phyloP scores from a whole-genome alignment of 2,113 vertebrate species.

The Gadus chalcogrammus region DNA sequence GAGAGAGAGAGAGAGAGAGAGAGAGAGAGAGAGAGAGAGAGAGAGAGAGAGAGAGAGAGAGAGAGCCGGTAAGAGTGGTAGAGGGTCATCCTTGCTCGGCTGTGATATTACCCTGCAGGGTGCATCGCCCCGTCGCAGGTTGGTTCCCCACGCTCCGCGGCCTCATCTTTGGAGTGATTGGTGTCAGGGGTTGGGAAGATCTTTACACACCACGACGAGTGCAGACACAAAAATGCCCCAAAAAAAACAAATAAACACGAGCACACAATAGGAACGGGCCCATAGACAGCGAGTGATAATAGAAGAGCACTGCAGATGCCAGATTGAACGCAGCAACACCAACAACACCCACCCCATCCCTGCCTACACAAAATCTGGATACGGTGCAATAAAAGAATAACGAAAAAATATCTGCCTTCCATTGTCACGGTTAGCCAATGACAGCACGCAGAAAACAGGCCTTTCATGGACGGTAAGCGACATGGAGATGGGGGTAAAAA shows the following conservation, averaged over 20 bases:
- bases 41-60: too few relatives aligned
- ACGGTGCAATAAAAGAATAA: not conserved
- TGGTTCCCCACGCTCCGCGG: constrained; percentile 41
- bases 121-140: constrained; percentile 40
- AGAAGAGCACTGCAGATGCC: not conserved
- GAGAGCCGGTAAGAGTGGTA: too few relatives aligned
- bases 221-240: constrained; percentile 31
- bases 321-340: not conserved
- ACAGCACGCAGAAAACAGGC: not conserved
- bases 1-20: constrained; percentile 29
- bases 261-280: not conserved
- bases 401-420: not conserved
- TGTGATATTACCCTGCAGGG: constrained; percentile 46
- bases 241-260: not conserved
- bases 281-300: constrained; percentile 16
- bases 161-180: constrained; percentile 44
- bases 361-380: too few relatives aligned
- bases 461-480: too few relatives aligned
- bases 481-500: not conserved
- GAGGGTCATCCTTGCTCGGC: constrained; percentile 39
- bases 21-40: too few relatives aligned
- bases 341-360: too few relatives aligned
- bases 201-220: constrained; percentile 15
- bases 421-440: not conserved
- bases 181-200: constrained; percentile 26